Conservation (phyloP, 2,888 invertebrate species). For the Cephus rjabovi region DNA sequence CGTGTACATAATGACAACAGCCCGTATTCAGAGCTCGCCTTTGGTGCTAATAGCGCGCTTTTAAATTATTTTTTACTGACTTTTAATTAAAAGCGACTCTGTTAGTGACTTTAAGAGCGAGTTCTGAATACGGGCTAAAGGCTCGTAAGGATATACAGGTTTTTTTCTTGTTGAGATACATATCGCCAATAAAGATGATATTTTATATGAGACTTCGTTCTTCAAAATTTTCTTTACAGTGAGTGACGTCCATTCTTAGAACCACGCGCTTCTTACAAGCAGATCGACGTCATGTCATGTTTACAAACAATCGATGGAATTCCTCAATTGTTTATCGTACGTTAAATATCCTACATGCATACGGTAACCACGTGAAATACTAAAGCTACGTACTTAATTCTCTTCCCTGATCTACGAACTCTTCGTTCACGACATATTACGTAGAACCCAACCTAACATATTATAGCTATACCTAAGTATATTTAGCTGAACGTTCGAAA, state of each 20-base stretch:
- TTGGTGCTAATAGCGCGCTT: too few relatives aligned
- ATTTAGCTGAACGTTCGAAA: constrained; percentile 1
- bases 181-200: background rate
- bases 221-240: background rate
- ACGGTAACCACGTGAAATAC: background rate
- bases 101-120: too few relatives aligned
- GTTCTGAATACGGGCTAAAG: background rate
- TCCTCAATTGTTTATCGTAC: background rate
- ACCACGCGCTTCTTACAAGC: background rate
- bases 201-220: background rate
- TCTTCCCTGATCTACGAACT: background rate
- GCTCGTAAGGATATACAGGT: background rate
- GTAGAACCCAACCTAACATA: background rate
- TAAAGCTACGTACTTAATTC: background rate
- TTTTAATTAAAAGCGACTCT: too few relatives aligned
- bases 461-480: background rate
- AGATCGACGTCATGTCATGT: background rate
- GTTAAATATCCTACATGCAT: background rate
- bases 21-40: too few relatives aligned
- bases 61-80: too few relatives aligned
- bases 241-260: background rate
- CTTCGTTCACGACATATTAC: background rate
- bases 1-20: background rate
- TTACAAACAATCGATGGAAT: background rate
- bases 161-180: too few relatives aligned